phyloP scores from a whole-genome alignment of 2,888 invertebrate genomes.

The Oxyscelio sp. region DNA sequence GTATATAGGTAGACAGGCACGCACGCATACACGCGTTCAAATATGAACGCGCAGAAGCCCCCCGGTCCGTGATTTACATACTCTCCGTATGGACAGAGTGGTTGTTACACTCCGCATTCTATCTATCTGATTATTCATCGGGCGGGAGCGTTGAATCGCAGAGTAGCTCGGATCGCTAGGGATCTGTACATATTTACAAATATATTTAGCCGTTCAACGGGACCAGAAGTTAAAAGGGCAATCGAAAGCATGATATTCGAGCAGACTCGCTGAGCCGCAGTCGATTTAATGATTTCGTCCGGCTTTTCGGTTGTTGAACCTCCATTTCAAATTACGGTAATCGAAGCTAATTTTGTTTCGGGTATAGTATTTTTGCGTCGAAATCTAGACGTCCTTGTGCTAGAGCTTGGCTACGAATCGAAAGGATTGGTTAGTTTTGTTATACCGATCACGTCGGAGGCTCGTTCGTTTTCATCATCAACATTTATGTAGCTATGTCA shows the following conservation, averaged over 20 bases:
- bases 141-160: slow-evolving; percentile 61
- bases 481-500: slow-evolving; percentile 45
- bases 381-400: not conserved
- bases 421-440: slow-evolving; percentile 72
- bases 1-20: slow-evolving; percentile 47
- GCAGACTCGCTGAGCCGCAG: slow-evolving; percentile 83
- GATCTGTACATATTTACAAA: slow-evolving; percentile 86
- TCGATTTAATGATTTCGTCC: slow-evolving; percentile 86
- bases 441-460: slow-evolving; percentile 68
- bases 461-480: slow-evolving; percentile 48
- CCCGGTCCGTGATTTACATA: slow-evolving; percentile 83
- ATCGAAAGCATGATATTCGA: slow-evolving; percentile 81
- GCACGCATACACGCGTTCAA: slow-evolving; percentile 59
- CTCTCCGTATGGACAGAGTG: slow-evolving; percentile 75
- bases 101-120: slow-evolving; percentile 69
- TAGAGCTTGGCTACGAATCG: slow-evolving; percentile 15
- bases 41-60: slow-evolving; percentile 53
- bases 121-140: slow-evolving; percentile 85
- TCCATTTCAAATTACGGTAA: no score
- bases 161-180: slow-evolving; percentile 78
- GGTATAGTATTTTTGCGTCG: no score
- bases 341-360: no score
- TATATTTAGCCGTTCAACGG: slow-evolving; percentile 84
- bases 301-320: not conserved
- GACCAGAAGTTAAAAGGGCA: slow-evolving; percentile 85